Conservation (phyloP, 2,113 vertebrate genomes). For the Myanophis thanlyinensis region DNA sequence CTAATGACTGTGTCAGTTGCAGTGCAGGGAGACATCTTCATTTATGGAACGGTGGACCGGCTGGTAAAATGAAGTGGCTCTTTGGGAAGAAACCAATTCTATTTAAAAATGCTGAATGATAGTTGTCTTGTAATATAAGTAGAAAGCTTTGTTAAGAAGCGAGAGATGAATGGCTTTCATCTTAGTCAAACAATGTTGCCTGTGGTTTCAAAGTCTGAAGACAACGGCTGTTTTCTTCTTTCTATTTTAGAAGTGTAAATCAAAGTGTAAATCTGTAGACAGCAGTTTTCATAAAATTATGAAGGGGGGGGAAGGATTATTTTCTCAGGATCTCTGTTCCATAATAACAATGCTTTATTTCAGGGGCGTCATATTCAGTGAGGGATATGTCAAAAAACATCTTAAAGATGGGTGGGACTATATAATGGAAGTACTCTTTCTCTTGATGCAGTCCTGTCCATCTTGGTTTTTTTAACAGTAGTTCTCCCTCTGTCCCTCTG, state of each 20-base stretch:
- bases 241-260: neutral
- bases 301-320: neutral
- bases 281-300: neutral
- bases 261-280: neutral
- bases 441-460: neutral
- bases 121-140: neutral
- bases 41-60: neutral
- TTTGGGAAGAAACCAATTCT: constrained; percentile 25
- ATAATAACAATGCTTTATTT: neutral
- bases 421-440: neutral
- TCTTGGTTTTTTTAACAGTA: neutral
- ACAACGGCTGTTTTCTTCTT: neutral
- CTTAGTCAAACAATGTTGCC: neutral
- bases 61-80: constrained; percentile 16
- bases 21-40: constrained; percentile 10
- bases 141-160: constrained; percentile 7
- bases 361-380: neutral
- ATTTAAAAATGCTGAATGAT: constrained; percentile 21
- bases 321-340: neutral
- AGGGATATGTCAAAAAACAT: neutral
- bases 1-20: constrained; percentile 32
- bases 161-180: constrained; percentile 12
- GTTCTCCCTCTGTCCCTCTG: neutral
- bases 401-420: neutral
- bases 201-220: neutral